phyloP scores from a whole-genome alignment of 2,888 invertebrate genomes.

The Conops quadrifasciatus region DNA sequence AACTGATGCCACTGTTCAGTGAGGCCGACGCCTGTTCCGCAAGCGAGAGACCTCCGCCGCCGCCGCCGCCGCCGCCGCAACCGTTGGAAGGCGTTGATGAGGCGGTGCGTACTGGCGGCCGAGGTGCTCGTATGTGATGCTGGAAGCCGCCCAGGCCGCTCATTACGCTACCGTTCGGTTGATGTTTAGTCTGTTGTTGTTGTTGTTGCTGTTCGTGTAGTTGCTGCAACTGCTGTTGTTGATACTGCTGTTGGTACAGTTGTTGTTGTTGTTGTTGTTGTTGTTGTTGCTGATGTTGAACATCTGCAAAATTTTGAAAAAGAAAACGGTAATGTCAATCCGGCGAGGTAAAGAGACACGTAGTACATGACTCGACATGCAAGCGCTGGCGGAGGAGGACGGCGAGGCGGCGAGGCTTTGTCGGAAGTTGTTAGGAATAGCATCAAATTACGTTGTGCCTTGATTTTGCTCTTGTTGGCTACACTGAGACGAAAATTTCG shows the following conservation, averaged over 20 bases:
- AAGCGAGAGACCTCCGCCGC: constrained; percentile 41
- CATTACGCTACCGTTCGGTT: constrained; percentile 61
- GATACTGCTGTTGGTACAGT: constrained; percentile 54
- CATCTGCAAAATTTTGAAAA: constrained; percentile 43
- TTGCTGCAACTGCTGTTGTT: constrained; percentile 53
- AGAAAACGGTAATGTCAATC: background rate
- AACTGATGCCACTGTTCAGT: constrained; percentile 48
- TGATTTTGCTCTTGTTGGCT: too few relatives aligned
- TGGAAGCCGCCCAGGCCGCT: constrained; percentile 51
- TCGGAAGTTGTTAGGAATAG: too few relatives aligned
- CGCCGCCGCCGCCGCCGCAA: constrained; percentile 29
- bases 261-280: constrained; percentile 50
- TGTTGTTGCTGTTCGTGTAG: constrained; percentile 52
- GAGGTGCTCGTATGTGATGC: constrained; percentile 63
- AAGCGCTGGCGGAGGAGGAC: too few relatives aligned
- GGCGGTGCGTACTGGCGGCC: constrained; percentile 65
- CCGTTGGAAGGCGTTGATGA: constrained; percentile 54
- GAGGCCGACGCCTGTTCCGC: constrained; percentile 57
- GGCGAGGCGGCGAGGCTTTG: too few relatives aligned
- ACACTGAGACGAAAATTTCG: too few relatives aligned
- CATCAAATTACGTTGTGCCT: too few relatives aligned
- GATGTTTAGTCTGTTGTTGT: constrained; percentile 59
- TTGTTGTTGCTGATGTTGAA: constrained; percentile 50
- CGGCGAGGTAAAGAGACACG: too few relatives aligned
- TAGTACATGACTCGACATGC: too few relatives aligned